These are phyloP conservation scores for Pleuronectes platessa DNA, from an alignment of 2,113 vertebrate species.

Conservation along the genomic window DNA sequence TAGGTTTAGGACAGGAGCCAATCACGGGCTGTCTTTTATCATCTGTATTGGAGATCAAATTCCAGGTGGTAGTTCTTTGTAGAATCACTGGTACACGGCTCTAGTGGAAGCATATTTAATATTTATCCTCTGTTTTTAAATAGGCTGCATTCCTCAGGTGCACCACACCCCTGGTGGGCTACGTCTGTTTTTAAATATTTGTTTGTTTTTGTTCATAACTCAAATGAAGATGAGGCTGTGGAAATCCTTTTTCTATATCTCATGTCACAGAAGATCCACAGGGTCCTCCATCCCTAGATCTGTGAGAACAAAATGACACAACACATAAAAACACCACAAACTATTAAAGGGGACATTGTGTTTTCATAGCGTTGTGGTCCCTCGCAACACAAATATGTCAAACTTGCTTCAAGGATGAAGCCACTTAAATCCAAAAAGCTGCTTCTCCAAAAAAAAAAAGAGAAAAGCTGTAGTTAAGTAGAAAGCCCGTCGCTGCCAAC, in stretches of 20 bases:
- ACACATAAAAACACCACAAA: neutral
- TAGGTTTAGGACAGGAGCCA: too few species aligned
- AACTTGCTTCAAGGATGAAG: neutral
- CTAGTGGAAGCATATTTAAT: neutral
- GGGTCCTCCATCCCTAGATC: neutral
- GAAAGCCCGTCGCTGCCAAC: conserved; percentile 33
- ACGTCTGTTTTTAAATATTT: neutral
- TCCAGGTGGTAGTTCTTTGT: neutral
- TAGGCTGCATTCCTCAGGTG: neutral
- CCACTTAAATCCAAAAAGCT: conserved; percentile 14
- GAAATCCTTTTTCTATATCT: neutral
- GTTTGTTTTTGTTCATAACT: neutral
- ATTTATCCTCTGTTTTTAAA: neutral
- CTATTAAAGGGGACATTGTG: neutral
- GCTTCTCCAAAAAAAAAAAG: neutral
- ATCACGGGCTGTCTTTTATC: neutral
- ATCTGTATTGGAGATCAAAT: neutral
- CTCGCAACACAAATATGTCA: too few species aligned
- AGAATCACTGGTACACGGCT: neutral
- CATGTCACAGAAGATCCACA: neutral
- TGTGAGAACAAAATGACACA: too few species aligned
- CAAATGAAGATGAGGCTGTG: neutral
- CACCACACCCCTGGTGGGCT: neutral
- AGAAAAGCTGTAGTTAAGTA: neutral
- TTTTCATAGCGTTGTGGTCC: too few species aligned